Base-by-base conservation (phyloP, 2,888 invertebrate species). In the Orchestes rusci region DNA sequence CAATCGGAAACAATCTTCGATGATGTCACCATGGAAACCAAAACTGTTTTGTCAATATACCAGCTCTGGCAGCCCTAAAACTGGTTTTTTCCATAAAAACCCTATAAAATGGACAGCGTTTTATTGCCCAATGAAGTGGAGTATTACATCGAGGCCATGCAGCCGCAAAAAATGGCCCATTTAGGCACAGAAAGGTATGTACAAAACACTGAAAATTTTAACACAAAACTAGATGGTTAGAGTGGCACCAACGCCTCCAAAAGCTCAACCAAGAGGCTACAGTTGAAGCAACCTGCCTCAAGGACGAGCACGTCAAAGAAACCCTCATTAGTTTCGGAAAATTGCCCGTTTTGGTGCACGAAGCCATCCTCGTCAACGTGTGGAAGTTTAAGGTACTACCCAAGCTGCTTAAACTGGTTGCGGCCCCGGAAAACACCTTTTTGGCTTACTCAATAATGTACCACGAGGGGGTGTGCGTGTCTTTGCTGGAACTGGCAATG, bases 181-280 rank as follows among this genome's bases (percentile, higher is more conserved):
- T 72, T 91, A 48, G 91, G 88, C 37, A 12, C 31, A 13, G 31
- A 31, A 31, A 10, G n/a, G 31, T 31, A 31, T 5, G 23, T 5
- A 7, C 7, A 23, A 7, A 23, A 7, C 5, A 7, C 23, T 23
- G 5, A 7, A 23, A 7, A 23, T 10, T 23, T 23, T 23, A 7
- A 10, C 23, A 7, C 10, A 23, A 23, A 5, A 7, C 7, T 40
- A 86, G 84, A 39, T 90, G 89, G 89, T 69, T 87, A 34, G 84
- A 86, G 56, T 80, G 79, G 69, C 92, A 93, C 62, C 82, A 88
- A 61, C 75, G 83, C 57, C 64, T 92, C 5, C 84, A 91, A 60
- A 86, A 90, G 65, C 65, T 94, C 8, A 88, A 88, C 60, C 90
- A 93, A 66, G 89, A 93, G 70, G 90, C 90, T 2, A 77, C 87